Base-by-base conservation (phyloP, 2,888 invertebrate species). In the Drosophila picticornis region DNA sequence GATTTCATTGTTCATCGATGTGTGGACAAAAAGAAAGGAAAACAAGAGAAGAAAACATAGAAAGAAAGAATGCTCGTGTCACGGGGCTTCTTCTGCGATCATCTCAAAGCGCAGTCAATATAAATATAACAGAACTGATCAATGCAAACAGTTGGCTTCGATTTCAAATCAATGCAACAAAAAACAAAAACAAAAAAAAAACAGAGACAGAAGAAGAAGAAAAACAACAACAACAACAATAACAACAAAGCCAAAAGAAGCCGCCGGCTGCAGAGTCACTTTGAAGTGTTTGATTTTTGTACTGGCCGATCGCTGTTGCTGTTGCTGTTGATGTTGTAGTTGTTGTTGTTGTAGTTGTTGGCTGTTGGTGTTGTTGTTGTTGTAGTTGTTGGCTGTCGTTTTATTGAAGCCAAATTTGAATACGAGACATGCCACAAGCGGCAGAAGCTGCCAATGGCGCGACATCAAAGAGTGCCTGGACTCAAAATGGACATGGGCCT, bases 321-420 rank as follows among this genome's bases (percentile, higher is more conserved):
- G 27, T 51, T 38, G 38, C 9, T 4, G 67, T 68, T 72, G 79
- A 63, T 57, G 71, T 60, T 62, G 32, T 51, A 56, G 52, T 19
- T 4, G 67, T 68, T 72, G 79, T 65, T 57, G 71, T 60, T 62
- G 32, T 51, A 56, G 52, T 38, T 57, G 55, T 56, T 70, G 34
- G 72, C 27, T 74, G 61, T 56, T 60, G 60, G 50, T 71, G 72
- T 13, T 69, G 76, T 63, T 75, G 76, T 65, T 74, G 77, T 61
- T 76, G 75, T 66, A 66, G 84, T 82, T 84, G 88, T 83, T 81
- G 88, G 83, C 88, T 85, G 85, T 85, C 86, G 85, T 77, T 88
- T 87, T 87, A 87, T 88, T 87, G 87, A 88, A 88, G 87, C 89
- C 90, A 88, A 88, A 89, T 88, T 89, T 88, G 88, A 88, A 88